Evolutionary conservation across 2,113 vertebrate species (phyloP).

Genomic region (Parus major): DNA sequence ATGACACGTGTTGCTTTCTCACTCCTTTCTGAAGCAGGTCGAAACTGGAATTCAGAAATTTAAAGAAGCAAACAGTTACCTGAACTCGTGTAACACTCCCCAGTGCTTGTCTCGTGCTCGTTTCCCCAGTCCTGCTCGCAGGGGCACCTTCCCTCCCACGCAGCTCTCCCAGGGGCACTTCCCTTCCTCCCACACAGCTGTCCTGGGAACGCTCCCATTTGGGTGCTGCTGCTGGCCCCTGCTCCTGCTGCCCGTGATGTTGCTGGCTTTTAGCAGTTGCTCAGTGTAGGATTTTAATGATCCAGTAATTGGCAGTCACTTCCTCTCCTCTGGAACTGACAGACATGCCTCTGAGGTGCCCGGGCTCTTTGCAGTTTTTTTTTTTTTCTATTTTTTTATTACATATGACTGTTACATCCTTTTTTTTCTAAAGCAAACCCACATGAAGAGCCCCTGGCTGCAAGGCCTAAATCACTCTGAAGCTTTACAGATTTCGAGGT

Average conservation of each 20-base stretch:
- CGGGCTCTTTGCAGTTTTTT: background rate
- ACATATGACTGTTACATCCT: constrained; percentile 7
- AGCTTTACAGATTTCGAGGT: constrained; percentile 52
- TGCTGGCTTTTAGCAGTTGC: constrained; percentile 32
- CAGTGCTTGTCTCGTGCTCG: background rate
- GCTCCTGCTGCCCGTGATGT: background rate
- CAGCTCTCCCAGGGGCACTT: background rate
- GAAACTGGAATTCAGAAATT: constrained; percentile 35
- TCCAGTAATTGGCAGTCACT: background rate
- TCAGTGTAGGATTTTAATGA: constrained; percentile 9
- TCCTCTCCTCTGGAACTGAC: background rate
- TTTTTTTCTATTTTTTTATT: background rate
- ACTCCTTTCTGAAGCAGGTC: constrained; percentile 24
- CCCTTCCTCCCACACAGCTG: background rate
- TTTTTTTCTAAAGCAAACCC: background rate
- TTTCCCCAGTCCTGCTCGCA: background rate
- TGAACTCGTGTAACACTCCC: background rate
- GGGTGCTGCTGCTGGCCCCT: constrained; percentile 40
- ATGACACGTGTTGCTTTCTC: constrained; percentile 8
- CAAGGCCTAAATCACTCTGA: constrained; percentile 28
- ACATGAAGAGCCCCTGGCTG: background rate
- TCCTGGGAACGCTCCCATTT: background rate
- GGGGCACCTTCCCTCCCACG: background rate
- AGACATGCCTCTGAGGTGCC: background rate
- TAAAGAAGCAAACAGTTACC: constrained; percentile 1